Percentiles rank a stretch among this genome's conserved stretches.
These are phyloP conservation scores for Ectemnius continuus DNA, from an alignment of 2,888 invertebrate genomes.

Conservation along the genomic window DNA sequence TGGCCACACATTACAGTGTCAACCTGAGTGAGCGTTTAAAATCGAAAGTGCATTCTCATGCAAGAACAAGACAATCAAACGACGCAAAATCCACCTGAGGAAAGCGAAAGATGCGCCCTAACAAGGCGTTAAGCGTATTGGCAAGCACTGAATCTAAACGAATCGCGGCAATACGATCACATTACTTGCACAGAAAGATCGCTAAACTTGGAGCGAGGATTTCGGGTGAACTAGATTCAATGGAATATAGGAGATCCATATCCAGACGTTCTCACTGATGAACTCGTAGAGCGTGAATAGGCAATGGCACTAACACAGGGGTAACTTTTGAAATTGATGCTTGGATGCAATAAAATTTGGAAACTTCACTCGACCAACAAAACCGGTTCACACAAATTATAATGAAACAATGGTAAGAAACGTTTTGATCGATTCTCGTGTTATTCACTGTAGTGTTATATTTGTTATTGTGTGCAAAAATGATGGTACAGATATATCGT, in stretches of 20 bases:
- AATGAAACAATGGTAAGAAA: background rate
- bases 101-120: constrained; percentile 33
- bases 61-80: constrained; percentile 21
- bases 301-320: background rate
- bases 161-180: constrained; percentile 17
- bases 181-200: background rate
- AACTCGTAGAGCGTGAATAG: constrained; percentile 1
- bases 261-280: background rate
- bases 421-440: background rate
- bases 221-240: background rate
- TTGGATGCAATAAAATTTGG: constrained; percentile 5
- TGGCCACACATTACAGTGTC: too few relatives aligned
- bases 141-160: constrained; percentile 38
- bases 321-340: background rate
- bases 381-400: background rate
- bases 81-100: constrained; percentile 27
- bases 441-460: background rate
- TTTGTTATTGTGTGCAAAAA: background rate
- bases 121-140: constrained; percentile 33
- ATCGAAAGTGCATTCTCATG: constrained; percentile 18
- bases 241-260: constrained; percentile 2
- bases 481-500: background rate
- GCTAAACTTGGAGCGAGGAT: constrained; percentile 2
- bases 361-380: background rate
- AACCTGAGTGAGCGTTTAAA: too few relatives aligned